phyloP scores from a whole-genome alignment of 2,113 vertebrate genomes.

The Natator depressus region DNA sequence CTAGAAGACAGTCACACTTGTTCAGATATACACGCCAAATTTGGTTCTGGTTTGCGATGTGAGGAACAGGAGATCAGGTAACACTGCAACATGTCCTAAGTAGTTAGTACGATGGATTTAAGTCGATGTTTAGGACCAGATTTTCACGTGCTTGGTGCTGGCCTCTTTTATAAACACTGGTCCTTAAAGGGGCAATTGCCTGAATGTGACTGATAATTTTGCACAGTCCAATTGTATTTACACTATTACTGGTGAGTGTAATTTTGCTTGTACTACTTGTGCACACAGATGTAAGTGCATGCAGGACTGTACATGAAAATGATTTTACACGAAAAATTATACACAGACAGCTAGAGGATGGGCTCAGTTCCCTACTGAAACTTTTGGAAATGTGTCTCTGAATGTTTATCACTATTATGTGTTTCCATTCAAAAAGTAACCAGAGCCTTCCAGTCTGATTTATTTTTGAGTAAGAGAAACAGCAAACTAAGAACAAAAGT shows the following conservation, averaged over 20 bases:
- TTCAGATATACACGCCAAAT: slow-evolving; percentile 77
- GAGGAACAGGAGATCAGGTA: slow-evolving; percentile 81
- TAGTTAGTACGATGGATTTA: background rate
- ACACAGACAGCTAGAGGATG: background rate
- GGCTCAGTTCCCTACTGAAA: background rate
- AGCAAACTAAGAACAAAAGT: background rate
- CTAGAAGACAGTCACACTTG: slow-evolving; percentile 81
- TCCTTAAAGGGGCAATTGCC: background rate
- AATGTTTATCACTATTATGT: background rate
- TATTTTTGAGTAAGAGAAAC: background rate
- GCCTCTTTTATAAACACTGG: background rate
- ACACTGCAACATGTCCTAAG: background rate
- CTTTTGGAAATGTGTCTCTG: background rate
- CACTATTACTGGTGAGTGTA: background rate
- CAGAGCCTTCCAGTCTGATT: background rate
- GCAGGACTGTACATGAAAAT: background rate
- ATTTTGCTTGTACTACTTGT: background rate
- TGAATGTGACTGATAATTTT: background rate
- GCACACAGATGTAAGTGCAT: background rate
- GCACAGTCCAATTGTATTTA: background rate
- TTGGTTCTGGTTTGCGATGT: slow-evolving; percentile 78
- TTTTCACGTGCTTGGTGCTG: no score
- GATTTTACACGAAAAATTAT: background rate
- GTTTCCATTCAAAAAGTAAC: background rate
- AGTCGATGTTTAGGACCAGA: background rate